Evolutionary conservation across 64 coral and sea anemone species (phyloP), one percentile per base, ranked within the genome.

Genomic region (Dendronephthya gigantea): DNA sequence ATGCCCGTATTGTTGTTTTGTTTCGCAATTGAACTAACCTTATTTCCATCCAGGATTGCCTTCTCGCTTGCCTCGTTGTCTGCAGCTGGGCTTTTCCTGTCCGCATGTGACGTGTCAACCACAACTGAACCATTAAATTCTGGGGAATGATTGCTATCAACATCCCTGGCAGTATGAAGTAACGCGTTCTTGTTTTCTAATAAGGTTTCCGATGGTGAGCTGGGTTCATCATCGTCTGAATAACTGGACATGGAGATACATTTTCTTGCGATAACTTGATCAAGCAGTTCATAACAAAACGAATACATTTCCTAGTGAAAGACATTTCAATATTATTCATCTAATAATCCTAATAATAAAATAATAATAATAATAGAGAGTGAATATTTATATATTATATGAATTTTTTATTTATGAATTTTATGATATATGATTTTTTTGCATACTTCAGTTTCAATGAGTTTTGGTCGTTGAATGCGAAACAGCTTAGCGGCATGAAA

Each of bases 371-470:
- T n/a, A n/a, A n/a, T n/a, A n/a, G n/a, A n/a, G n/a, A n/a, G n/a
- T n/a, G n/a, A n/a, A n/a, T n/a, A n/a, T n/a, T n/a, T n/a, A n/a
- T n/a, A n/a, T n/a, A n/a, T n/a, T n/a, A n/a, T n/a, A n/a, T n/a
- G n/a, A n/a, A n/a, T n/a, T n/a, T n/a, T n/a, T n/a, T n/a, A n/a
- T n/a, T n/a, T n/a, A n/a, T n/a, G n/a, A n/a, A n/a, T n/a, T n/a
- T n/a, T n/a, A n/a, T n/a, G n/a, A n/a, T n/a, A n/a, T n/a, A n/a
- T n/a, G n/a, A n/a, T n/a, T n/a, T n/a, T n/a, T n/a, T n/a, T n/a
- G n/a, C n/a, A n/a, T 79, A 79, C 72, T 29, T 79, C 27, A 36
- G 72, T 79, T 79, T 79, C 72, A 39, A 79, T 79, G 15, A 79
- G 16, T 39, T 79, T 34, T 35, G 72, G 72, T 36, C 72, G 72